These are phyloP conservation scores for Trissolcus basalis DNA, from an alignment of 1,140 invertebrate genomes.

Conservation along the genomic window DNA sequence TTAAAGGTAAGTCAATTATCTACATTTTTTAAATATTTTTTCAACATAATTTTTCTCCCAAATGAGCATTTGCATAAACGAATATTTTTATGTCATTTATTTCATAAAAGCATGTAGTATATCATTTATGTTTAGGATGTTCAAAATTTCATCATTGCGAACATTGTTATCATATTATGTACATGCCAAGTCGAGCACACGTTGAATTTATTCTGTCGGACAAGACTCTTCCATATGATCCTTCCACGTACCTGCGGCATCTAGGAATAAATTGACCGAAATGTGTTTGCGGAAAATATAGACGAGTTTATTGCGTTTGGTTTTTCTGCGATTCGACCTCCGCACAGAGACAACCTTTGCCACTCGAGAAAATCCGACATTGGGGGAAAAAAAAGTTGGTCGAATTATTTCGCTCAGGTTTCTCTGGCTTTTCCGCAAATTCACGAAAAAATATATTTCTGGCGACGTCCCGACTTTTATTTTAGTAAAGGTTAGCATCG, in stretches of 20 bases:
- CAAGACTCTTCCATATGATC: constrained; percentile 66
- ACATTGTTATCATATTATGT: constrained; percentile 18
- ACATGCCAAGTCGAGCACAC: constrained; percentile 45
- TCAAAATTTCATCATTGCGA: too few relatives aligned
- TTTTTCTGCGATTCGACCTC: background rate
- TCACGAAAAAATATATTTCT: constrained; percentile 41
- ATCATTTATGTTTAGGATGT: too few relatives aligned
- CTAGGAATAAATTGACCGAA: constrained; percentile 74
- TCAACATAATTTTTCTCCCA: too few relatives aligned
- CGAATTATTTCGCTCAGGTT: constrained; percentile 56
- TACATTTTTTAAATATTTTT: too few relatives aligned
- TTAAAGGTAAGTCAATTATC: constrained; percentile 91
- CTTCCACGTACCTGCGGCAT: constrained; percentile 62
- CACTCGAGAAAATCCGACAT: background rate
- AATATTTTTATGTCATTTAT: too few relatives aligned
- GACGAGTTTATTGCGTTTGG: constrained; percentile 47
- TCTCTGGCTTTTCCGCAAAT: constrained; percentile 23
- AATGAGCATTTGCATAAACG: too few relatives aligned
- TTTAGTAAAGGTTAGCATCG: constrained; percentile 22
- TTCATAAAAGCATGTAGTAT: too few relatives aligned
- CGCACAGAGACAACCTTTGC: background rate
- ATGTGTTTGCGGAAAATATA: constrained; percentile 74
- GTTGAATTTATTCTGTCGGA: constrained; percentile 73
- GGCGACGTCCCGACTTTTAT: constrained; percentile 27
- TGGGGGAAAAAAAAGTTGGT: constrained; percentile 61